Conservation (phyloP, 2,113 vertebrate genomes). For the Camelus bactrianus region DNA sequence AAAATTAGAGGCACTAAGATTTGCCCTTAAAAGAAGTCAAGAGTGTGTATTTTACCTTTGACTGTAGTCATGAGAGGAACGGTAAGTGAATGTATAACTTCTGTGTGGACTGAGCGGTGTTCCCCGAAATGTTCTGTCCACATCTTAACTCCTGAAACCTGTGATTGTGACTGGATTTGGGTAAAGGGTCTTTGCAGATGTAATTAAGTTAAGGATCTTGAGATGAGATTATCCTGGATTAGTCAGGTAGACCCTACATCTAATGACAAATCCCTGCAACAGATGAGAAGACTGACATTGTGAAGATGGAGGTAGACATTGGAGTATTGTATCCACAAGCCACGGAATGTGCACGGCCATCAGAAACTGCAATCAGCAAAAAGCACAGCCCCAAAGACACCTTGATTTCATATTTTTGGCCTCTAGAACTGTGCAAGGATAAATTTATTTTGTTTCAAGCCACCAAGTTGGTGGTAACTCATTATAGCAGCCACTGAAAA, state of each 20-base stretch:
- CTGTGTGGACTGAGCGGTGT: too few relatives aligned
- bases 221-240: neutral
- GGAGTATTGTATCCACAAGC: neutral
- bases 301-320: neutral
- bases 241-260: neutral
- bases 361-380: neutral
- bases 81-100: neutral
- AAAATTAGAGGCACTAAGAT: neutral
- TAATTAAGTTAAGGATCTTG: neutral
- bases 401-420: neutral
- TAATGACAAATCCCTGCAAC: neutral
- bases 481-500: neutral
- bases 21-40: neutral
- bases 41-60: neutral
- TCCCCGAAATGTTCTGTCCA: too few relatives aligned
- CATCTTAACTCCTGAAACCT: neutral
- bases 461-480: neutral
- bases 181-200: neutral
- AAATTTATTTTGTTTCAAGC: neutral
- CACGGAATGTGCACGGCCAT: neutral
- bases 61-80: neutral
- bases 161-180: neutral
- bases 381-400: accelerated
- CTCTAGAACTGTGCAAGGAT: neutral
- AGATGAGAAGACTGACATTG: neutral